These are phyloP conservation scores for Zoanthus sansibaricus DNA, from an alignment of 92 coral and sea anemone genomes.

Conservation along the genomic window DNA sequence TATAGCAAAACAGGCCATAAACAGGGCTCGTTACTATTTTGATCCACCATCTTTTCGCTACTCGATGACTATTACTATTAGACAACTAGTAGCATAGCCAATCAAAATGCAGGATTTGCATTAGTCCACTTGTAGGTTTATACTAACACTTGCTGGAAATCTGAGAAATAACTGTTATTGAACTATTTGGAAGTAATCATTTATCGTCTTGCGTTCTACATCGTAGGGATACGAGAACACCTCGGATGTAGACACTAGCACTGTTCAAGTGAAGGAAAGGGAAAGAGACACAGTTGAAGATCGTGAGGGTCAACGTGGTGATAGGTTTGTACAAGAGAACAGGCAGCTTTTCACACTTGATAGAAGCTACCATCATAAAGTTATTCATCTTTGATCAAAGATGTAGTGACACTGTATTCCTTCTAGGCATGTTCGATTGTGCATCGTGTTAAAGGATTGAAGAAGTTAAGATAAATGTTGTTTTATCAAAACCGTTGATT, in stretches of 20 bases:
- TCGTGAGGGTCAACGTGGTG: conserved; percentile 66
- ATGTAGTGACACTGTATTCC: not conserved
- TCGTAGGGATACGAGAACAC: conserved; percentile 64
- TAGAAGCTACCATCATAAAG: not conserved
- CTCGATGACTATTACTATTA: too few species aligned
- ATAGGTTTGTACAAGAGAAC: conserved; percentile 63
- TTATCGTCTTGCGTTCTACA: not conserved
- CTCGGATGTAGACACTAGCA: conserved; percentile 84
- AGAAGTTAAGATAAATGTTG: too few species aligned
- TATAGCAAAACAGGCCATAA: too few species aligned
- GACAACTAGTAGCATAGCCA: too few species aligned
- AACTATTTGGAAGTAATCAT: not conserved
- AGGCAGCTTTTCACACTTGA: not conserved
- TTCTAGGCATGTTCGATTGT: not conserved
- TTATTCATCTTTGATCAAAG: not conserved
- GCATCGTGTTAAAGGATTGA: not conserved
- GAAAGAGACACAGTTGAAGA: conserved; percentile 74
- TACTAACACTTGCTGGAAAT: not conserved
- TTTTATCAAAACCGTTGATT: too few species aligned
- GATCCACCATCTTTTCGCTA: too few species aligned
- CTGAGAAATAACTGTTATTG: not conserved
- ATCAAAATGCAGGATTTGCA: too few species aligned
- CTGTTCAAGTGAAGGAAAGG: conserved; percentile 86
- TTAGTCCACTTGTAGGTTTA: too few species aligned
- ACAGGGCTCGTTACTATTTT: too few species aligned